These are phyloP conservation scores for Thecophora atra DNA, from an alignment of 2,888 invertebrate genomes.

Conservation along the genomic window DNA sequence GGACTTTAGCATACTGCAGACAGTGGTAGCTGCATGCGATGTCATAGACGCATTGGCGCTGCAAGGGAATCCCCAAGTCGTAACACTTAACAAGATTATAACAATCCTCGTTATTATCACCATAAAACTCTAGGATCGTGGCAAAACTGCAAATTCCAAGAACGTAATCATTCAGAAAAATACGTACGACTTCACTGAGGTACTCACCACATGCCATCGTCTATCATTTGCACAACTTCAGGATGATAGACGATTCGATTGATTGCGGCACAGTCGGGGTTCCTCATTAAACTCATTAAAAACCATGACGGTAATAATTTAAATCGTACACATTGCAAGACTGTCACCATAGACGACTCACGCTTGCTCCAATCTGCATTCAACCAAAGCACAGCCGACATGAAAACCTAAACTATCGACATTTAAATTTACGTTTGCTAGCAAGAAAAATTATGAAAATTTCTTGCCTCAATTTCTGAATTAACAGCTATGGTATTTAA, in stretches of 20 bases:
- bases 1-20: slow-evolving; percentile 54
- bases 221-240: slow-evolving; percentile 79
- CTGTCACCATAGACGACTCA: slow-evolving; percentile 68
- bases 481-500: slow-evolving; percentile 81
- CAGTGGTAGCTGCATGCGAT: slow-evolving; percentile 64
- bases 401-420: slow-evolving; percentile 71
- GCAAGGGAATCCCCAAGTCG: slow-evolving; percentile 75
- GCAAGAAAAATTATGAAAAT: background rate
- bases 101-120: slow-evolving; percentile 75
- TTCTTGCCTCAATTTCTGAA: slow-evolving; percentile 68
- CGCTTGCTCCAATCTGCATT: slow-evolving; percentile 76
- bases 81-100: slow-evolving; percentile 77
- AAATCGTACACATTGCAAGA: slow-evolving; percentile 79
- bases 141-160: slow-evolving; percentile 70
- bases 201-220: slow-evolving; percentile 81
- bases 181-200: background rate
- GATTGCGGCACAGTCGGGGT: slow-evolving; percentile 78
- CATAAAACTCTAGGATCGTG: slow-evolving; percentile 80
- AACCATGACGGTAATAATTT: slow-evolving; percentile 84
- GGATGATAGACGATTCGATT: slow-evolving; percentile 74
- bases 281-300: slow-evolving; percentile 79
- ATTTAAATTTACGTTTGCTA: background rate
- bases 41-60: slow-evolving; percentile 78
- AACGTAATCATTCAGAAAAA: background rate
- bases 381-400: slow-evolving; percentile 84